These are phyloP conservation scores for Halocaridina rubra DNA, from an alignment of 2,888 invertebrate genomes.

Conservation along the genomic window DNA sequence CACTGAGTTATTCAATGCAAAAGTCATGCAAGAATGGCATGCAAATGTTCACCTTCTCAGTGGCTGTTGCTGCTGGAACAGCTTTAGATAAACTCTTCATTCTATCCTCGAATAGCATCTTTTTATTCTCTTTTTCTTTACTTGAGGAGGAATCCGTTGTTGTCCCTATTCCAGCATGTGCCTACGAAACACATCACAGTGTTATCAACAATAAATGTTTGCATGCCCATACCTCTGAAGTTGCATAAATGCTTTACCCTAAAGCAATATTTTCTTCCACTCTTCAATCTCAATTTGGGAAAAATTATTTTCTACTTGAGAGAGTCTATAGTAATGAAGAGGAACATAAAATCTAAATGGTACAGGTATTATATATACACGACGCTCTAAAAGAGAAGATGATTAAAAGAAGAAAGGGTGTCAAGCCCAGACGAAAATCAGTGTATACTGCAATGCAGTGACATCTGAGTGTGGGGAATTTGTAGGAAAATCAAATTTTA, in stretches of 20 bases:
- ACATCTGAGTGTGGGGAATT: no score
- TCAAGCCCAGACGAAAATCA: no score
- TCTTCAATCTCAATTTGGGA: no score
- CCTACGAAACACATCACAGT: conserved; percentile 53
- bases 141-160: conserved; percentile 25
- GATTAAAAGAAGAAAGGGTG: no score
- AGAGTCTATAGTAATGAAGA: no score
- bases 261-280: background rate
- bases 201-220: conserved; percentile 51
- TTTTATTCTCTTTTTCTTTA: conserved; percentile 50
- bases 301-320: no score
- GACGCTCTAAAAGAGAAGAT: no score
- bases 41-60: conserved; percentile 53
- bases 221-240: conserved; percentile 25
- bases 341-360: no score
- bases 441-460: no score
- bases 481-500: no score
- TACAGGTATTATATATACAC: no score
- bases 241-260: conserved; percentile 42
- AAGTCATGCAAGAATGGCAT: conserved; percentile 48
- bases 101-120: conserved; percentile 49
- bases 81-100: conserved; percentile 38
- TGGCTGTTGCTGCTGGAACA: conserved; percentile 31
- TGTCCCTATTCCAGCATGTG: conserved; percentile 34
- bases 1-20: conserved; percentile 2